Conservation (phyloP, 2,797 vertebrate genomes). For the Tokudaia muenninki region DNA sequence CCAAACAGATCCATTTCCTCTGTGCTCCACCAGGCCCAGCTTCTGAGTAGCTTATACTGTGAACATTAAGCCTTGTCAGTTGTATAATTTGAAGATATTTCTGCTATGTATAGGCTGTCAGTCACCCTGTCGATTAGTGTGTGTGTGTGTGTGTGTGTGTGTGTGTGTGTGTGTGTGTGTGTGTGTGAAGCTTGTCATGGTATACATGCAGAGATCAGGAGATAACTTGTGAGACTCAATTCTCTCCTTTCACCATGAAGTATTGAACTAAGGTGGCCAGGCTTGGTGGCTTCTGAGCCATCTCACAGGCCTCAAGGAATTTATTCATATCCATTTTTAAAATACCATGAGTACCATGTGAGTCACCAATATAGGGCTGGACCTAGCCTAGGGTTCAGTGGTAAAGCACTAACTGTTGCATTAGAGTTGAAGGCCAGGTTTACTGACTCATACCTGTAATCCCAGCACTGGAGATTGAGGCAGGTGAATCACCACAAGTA, state of each 20-base stretch:
- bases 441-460: background rate
- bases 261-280: background rate
- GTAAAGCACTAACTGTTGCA: background rate
- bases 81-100: background rate
- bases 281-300: background rate
- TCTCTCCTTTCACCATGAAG: background rate
- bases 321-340: conserved; percentile 45
- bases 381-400: too few species aligned
- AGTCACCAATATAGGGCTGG: background rate
- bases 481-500: background rate
- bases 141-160: background rate
- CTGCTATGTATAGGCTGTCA: too few species aligned
- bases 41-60: background rate
- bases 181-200: background rate
- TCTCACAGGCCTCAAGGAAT: background rate
- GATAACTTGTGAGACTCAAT: background rate
- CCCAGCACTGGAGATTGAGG: background rate
- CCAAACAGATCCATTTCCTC: background rate
- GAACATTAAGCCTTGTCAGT: background rate
- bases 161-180: too few species aligned
- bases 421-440: background rate
- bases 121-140: background rate
- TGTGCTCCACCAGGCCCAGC: background rate
- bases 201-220: background rate
- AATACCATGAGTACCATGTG: background rate